A percentile compares a stretch with the other conserved stretches of the same genome.
Evolutionary conservation across 2,113 vertebrate species (phyloP).

Genomic region (Lycaon pictus): DNA sequence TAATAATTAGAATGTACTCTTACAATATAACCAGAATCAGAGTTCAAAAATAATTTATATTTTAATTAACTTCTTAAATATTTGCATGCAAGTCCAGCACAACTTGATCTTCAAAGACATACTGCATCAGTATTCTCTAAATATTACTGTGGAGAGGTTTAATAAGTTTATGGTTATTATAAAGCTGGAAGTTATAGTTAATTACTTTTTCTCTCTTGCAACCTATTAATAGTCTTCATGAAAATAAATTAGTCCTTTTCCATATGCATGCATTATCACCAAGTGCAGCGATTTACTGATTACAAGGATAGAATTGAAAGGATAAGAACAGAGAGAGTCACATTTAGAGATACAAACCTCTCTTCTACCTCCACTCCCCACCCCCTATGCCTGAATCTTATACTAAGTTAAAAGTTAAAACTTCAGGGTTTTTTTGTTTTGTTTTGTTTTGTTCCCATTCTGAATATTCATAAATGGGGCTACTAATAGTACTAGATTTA

Average conservation of each 20-base stretch:
- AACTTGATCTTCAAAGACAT: constrained; percentile 74
- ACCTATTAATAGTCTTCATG: constrained; percentile 78
- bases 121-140: constrained; percentile 59
- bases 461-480: neutral
- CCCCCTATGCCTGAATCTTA: neutral
- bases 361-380: neutral
- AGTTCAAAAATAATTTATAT: constrained; percentile 63
- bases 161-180: constrained; percentile 85
- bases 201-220: constrained; percentile 82
- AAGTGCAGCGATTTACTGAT: constrained; percentile 75
- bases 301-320: constrained; percentile 75
- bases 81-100: constrained; percentile 67
- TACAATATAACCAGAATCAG: neutral
- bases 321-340: neutral
- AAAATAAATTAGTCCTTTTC: constrained; percentile 86
- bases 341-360: neutral
- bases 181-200: constrained; percentile 84
- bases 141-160: constrained; percentile 75
- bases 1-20: constrained; percentile 39
- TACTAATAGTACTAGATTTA: neutral
- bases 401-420: neutral
- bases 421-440: neutral
- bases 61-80: constrained; percentile 74
- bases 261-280: constrained; percentile 80
- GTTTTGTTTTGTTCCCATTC: neutral